These are phyloP conservation scores for Thumatha senex DNA, from an alignment of 2,888 invertebrate genomes.

Conservation along the genomic window DNA sequence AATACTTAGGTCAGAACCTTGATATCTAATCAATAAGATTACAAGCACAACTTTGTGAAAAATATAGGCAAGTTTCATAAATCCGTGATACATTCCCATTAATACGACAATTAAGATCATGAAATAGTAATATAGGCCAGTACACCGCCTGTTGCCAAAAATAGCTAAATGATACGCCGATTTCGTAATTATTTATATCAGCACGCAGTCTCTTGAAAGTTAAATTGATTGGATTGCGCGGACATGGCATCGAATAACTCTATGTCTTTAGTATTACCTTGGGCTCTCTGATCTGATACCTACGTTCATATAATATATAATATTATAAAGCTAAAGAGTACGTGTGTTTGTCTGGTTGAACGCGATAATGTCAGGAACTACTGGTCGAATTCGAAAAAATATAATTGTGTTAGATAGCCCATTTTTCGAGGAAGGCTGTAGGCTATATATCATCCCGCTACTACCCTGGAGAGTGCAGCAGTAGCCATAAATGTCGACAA, in stretches of 20 bases:
- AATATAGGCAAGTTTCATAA: constrained; percentile 5
- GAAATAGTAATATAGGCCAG: constrained; percentile 19
- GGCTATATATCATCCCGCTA: too few species aligned
- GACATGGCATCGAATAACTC: constrained; percentile 59
- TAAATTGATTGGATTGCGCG: constrained; percentile 44
- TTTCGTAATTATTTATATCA: constrained; percentile 27
- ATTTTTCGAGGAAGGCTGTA: too few species aligned
- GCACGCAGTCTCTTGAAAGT: constrained; percentile 30
- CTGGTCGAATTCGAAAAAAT: too few species aligned
- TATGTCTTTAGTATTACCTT: constrained; percentile 59
- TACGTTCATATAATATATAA: too few species aligned
- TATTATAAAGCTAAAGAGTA: too few species aligned
- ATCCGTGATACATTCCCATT: constrained; percentile 19
- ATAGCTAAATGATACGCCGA: not conserved
- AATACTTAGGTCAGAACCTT: too few species aligned
- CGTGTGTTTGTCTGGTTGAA: too few species aligned
- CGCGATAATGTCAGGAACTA: too few species aligned
- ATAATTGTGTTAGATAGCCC: too few species aligned
- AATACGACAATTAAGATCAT: constrained; percentile 29
- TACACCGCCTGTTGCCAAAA: constrained; percentile 23
- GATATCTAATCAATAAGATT: not conserved
- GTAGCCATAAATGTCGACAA: too few species aligned
- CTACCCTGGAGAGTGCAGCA: too few species aligned
- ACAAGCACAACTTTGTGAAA: constrained; percentile 6
- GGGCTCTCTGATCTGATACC: too few species aligned